These are phyloP conservation scores for Platycercus adscitus DNA, from an alignment of 2,113 vertebrate species.

Conservation along the genomic window DNA sequence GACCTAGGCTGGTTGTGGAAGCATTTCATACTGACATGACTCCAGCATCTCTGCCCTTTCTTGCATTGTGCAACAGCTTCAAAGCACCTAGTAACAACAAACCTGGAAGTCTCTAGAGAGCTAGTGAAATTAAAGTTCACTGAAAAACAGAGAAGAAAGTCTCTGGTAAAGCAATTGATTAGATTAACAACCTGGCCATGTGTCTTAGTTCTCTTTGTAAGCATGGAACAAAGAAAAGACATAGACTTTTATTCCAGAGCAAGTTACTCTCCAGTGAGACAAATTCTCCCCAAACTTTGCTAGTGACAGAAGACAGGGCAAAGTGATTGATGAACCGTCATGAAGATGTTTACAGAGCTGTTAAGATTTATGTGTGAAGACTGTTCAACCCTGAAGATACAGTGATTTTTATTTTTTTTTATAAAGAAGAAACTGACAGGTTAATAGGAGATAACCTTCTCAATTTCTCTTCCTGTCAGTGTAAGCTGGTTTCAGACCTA, in stretches of 20 bases:
- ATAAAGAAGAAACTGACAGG: neutral
- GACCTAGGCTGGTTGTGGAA: neutral
- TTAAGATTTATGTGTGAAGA: neutral
- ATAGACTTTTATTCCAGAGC: neutral
- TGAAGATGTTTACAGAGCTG: neutral
- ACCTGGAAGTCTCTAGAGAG: neutral
- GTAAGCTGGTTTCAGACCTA: neutral
- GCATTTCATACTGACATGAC: neutral
- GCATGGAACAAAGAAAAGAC: neutral
- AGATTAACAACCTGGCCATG: neutral
- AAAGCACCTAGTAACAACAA: neutral
- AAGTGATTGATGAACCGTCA: neutral
- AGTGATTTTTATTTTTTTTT: neutral
- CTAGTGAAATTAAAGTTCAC: neutral
- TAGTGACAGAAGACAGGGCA: neutral
- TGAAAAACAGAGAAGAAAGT: neutral
- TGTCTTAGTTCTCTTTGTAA: neutral
- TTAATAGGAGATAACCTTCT: neutral
- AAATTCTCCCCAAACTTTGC: neutral
- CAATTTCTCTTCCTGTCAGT: neutral
- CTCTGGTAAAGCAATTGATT: neutral
- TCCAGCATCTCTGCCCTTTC: neutral
- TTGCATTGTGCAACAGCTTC: neutral
- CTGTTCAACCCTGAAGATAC: neutral
- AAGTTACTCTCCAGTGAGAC: neutral